Evolutionary conservation across 2,797 vertebrate species (phyloP).

Genomic region (Sternarchorhynchus goeldii): DNA sequence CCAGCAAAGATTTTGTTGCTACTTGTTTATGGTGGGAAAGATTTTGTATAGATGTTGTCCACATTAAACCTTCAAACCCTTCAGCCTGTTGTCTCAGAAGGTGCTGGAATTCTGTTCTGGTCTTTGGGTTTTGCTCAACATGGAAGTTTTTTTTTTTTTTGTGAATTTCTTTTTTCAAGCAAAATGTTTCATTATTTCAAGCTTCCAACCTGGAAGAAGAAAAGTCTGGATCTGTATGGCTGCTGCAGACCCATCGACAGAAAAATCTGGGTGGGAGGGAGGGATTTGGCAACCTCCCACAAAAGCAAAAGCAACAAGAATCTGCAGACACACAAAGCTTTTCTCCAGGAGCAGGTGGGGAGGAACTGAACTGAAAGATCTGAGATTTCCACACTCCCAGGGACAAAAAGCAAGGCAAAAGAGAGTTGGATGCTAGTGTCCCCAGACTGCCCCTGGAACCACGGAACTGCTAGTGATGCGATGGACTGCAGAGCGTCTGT

Average conservation of each 20-base stretch:
- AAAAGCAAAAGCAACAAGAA: slow-evolving; percentile 72
- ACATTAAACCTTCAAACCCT: too few relatives aligned
- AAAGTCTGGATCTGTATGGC: slow-evolving; percentile 65
- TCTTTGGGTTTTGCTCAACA: neutral
- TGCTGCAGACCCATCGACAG: slow-evolving; percentile 74
- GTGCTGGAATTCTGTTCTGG: neutral
- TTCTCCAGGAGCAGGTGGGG: slow-evolving; percentile 58
- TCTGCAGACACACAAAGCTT: slow-evolving; percentile 63
- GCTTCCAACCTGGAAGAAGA: slow-evolving; percentile 15
- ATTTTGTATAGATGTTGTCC: neutral
- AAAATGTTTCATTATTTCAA: neutral
- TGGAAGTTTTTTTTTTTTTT: too few relatives aligned
- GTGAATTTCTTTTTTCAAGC: too few relatives aligned
- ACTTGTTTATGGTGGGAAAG: neutral
- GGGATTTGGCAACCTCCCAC: slow-evolving; percentile 70
- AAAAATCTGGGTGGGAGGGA: slow-evolving; percentile 70
- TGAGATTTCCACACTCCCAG: slow-evolving; percentile 23
- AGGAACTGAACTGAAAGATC: slow-evolving; percentile 64
- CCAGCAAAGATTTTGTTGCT: too few relatives aligned
- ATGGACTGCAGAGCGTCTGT: slow-evolving; percentile 59
- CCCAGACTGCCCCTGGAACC: slow-evolving; percentile 64
- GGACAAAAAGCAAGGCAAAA: neutral
- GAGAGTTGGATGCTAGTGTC: slow-evolving; percentile 56
- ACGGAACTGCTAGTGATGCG: slow-evolving; percentile 49
- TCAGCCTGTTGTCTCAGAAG: too few relatives aligned